These are phyloP conservation scores for Danio kyathit DNA, from an alignment of 2,797 vertebrate species.

Conservation along the genomic window DNA sequence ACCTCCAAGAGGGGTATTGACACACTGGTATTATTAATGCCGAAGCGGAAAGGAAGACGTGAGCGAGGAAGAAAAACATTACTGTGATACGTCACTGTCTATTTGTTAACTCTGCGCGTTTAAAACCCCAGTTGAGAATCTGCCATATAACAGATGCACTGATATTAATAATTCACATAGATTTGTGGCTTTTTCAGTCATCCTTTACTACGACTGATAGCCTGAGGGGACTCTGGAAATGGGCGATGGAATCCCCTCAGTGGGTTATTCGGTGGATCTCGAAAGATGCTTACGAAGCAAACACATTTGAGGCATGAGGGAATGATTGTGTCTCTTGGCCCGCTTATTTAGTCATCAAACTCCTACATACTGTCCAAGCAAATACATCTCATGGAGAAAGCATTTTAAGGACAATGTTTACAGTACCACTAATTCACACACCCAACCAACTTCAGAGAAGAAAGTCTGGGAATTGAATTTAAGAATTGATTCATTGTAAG, in stretches of 20 bases:
- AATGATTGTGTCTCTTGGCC: neutral
- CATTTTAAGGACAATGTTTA: neutral
- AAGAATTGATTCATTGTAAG: too few relatives aligned
- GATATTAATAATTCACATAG: neutral
- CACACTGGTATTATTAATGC: constrained; percentile 2
- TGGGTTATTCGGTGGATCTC: neutral
- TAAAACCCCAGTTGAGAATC: constrained; percentile 8
- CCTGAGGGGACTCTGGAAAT: constrained; percentile 32
- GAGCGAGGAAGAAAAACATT: constrained; percentile 1
- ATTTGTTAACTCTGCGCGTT: constrained; percentile 30
- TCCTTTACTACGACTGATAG: constrained; percentile 8
- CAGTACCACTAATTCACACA: neutral
- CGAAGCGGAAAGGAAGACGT: constrained; percentile 8
- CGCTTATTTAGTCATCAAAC: constrained; percentile 18
- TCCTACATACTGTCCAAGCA: neutral
- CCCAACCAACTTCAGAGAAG: neutral
- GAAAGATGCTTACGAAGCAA: constrained; percentile 31
- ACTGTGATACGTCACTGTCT: neutral
- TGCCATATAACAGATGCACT: constrained; percentile 11
- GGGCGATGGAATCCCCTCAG: constrained; percentile 2
- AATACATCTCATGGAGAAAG: neutral
- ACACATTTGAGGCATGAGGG: constrained; percentile 2
- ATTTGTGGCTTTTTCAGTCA: constrained; percentile 29
- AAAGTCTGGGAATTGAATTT: too few relatives aligned
- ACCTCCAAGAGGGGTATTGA: constrained; percentile 56